Conservation (phyloP, 2,888 invertebrate genomes). For the Thera obeliscata region DNA sequence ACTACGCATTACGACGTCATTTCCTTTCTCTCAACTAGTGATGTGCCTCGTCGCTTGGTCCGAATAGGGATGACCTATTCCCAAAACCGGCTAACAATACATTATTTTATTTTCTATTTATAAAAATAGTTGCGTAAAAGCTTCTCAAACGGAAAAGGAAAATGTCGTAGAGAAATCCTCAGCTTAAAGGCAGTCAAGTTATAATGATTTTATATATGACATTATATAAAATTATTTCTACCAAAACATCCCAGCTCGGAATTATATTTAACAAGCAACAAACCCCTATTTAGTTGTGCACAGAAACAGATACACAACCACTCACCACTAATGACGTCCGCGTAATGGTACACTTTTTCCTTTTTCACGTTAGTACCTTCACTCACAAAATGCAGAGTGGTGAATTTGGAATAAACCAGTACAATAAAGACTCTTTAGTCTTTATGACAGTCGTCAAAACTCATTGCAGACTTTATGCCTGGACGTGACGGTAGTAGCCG, state of each 20-base stretch:
- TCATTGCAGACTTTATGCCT: not conserved
- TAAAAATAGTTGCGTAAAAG: too few species aligned
- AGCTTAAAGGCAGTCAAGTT: too few species aligned
- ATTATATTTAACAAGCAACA: conserved; percentile 20
- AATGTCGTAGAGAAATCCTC: conserved; percentile 1
- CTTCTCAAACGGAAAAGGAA: too few species aligned
- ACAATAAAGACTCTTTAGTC: conserved; percentile 3
- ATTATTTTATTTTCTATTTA: too few species aligned
- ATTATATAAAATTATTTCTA: not conserved
- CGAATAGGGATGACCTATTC: too few species aligned
- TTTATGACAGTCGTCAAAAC: conserved; percentile 1
- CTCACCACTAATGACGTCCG: conserved; percentile 43
- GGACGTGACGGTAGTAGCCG: not conserved
- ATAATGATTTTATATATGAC: too few species aligned
- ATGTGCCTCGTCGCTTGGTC: too few species aligned
- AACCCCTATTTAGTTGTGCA: conserved; percentile 20
- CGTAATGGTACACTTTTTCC: conserved; percentile 47
- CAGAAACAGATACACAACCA: conserved; percentile 35
- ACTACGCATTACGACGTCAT: too few species aligned
- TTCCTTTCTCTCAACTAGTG: too few species aligned
- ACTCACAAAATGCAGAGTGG: not conserved
- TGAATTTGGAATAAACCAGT: not conserved
- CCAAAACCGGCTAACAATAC: too few species aligned
- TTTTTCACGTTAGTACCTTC: conserved; percentile 31
- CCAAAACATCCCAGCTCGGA: not conserved